Evolutionary conservation across 2,888 invertebrate species (phyloP).

Genomic region (Suillia variegata): DNA sequence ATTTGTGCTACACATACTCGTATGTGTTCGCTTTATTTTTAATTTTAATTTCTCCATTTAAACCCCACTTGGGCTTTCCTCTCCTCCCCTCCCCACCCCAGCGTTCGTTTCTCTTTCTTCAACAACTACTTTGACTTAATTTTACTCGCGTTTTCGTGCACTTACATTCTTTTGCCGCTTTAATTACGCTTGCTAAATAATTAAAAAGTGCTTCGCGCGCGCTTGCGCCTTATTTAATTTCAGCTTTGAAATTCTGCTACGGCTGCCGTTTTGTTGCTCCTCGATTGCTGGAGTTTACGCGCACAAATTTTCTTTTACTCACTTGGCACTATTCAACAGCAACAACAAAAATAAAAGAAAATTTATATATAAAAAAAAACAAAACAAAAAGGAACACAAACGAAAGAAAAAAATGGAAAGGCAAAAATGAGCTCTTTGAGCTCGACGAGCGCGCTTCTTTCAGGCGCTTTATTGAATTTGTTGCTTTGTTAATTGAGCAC

Average conservation of each 20-base stretch:
- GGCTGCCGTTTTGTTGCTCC: conserved; percentile 19
- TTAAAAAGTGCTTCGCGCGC: too few relatives aligned
- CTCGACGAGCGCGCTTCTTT: too few relatives aligned
- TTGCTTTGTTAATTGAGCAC: conserved; percentile 32
- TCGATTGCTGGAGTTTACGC: conserved; percentile 18
- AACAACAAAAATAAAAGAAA: too few relatives aligned
- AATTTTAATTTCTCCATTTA: background rate
- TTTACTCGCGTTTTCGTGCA: conserved; percentile 6
- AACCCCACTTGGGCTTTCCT: background rate
- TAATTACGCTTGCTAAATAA: conserved; percentile 39
- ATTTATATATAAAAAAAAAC: too few relatives aligned
- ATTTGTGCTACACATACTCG: conserved; percentile 23
- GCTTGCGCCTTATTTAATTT: conserved; percentile 40
- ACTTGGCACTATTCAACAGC: conserved; percentile 12
- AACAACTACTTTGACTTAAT: too few relatives aligned
- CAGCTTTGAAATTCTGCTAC: background rate
- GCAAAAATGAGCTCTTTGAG: too few relatives aligned
- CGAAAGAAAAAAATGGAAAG: too few relatives aligned
- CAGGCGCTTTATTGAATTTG: conserved; percentile 28
- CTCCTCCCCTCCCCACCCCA: background rate
- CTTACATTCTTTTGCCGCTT: conserved; percentile 26
- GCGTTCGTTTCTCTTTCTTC: background rate
- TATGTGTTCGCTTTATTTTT: background rate
- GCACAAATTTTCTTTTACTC: conserved; percentile 28
- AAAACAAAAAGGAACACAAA: too few relatives aligned